Evolutionary conservation across 2,113 vertebrate genomes (phyloP), one percentile per base, ranked within the genome.

Genomic region (Chaetorhynchus papuensis): DNA sequence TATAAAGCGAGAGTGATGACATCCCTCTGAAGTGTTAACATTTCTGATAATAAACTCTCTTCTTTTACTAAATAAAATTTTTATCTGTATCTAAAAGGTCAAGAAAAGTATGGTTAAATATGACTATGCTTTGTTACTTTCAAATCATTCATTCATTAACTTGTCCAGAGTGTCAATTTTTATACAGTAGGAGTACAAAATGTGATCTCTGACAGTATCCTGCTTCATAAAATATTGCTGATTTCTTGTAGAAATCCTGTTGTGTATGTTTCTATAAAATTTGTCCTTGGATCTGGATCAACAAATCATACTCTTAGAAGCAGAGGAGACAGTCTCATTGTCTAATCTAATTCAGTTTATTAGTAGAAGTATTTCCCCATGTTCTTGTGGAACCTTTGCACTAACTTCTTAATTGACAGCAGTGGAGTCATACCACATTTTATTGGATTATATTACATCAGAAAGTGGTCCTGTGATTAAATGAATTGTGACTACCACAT

Each of bases 141-240:
- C 96, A 80, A 94, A 90, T 94, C 84, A 69, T 89, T 95, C 44
- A 56, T 50, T 84, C 60, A 91, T 92, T 94, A 76, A 91, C 44
- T 80, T 94, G 64, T 83, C 87, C 63, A 83, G 20, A 71, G 53
- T 86, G 74, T 86, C 49, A 7, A n/a, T 68, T 94, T 96, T 83
- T 93, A 77, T 85, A 64, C 49, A 90, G n/a, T 35, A 74, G 42
- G 33, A 70, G 17, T 26, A 83, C 59, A 76, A 96, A 96, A 59
- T 76, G 13, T 74, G 52, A 63, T 75, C 39, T 33, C 28, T 75
- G 49, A 86, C 30, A 87, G 35, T 41, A 74, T 77, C 49, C n/a
- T 66, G 21, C 23, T 90, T 88, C 85, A 61, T 86, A 90, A 97
- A 95, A 93, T 81, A 61, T 50, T 76, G 57, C 37, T 59, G 54